Conservation (phyloP, 1,140 invertebrate genomes). For the Akabosia matsudoensis region DNA sequence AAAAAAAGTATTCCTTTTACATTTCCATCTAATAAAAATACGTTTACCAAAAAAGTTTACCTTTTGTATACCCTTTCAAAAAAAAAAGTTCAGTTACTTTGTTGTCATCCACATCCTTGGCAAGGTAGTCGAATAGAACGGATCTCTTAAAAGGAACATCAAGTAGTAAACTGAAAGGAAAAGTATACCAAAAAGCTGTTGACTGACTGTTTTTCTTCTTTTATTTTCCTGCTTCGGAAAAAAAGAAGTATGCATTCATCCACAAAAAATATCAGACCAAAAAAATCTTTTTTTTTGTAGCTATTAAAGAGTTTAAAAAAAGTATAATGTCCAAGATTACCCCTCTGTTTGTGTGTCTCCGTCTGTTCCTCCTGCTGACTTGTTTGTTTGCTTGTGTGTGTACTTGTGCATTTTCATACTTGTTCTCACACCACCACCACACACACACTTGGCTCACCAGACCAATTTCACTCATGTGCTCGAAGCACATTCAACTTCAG, state of each 20-base stretch:
- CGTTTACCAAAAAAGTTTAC: not conserved
- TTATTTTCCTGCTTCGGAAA: not conserved
- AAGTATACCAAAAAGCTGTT: constrained; percentile 1
- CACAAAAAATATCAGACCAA: not conserved
- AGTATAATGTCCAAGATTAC: not conserved
- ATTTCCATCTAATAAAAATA: not conserved
- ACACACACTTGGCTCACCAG: not conserved
- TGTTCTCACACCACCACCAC: not conserved
- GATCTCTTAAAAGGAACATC: not conserved
- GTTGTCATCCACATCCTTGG: constrained; percentile 14
- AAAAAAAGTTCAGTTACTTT: constrained; percentile 22
- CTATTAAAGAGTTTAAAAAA: not conserved
- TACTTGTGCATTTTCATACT: not conserved
- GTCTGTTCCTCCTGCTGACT: not conserved
- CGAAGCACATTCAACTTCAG: not conserved
- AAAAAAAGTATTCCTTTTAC: not conserved
- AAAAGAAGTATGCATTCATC: not conserved
- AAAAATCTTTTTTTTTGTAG: not conserved
- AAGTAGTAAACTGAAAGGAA: not conserved
- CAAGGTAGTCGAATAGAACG: constrained; percentile 13
- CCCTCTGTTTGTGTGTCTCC: not conserved
- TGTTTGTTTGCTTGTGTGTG: constrained; percentile 1
- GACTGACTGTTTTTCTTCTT: not conserved
- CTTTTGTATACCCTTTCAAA: not conserved
- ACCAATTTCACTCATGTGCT: constrained; percentile 4